Conservation (phyloP, 2,113 vertebrate genomes). For the Mirounga angustirostris region DNA sequence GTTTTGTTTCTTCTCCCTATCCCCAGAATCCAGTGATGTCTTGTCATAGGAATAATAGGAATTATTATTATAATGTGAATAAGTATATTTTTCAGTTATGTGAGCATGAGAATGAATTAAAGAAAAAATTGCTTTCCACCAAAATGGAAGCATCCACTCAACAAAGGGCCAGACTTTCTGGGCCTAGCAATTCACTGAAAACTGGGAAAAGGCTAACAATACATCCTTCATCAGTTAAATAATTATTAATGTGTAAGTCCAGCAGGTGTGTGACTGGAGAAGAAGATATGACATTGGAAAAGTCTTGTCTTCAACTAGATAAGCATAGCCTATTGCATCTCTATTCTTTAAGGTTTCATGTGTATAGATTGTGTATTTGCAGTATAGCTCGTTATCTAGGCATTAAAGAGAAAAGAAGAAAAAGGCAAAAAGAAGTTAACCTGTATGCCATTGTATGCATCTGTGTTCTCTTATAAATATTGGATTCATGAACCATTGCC, state of each 20-base stretch:
- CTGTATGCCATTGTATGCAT: not conserved
- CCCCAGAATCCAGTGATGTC: not conserved
- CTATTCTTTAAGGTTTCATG: not conserved
- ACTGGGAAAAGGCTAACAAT: not conserved
- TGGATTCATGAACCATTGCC: slow-evolving; percentile 74
- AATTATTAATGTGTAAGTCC: not conserved
- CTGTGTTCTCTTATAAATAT: slow-evolving; percentile 63
- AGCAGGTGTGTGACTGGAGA: not conserved
- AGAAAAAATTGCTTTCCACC: not conserved
- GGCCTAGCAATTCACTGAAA: not conserved
- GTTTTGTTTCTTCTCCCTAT: not conserved
- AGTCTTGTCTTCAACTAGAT: not conserved
- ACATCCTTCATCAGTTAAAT: not conserved
- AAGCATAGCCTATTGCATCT: not conserved
- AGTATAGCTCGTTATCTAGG: slow-evolving; percentile 37
- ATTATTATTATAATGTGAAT: not conserved
- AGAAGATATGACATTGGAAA: not conserved
- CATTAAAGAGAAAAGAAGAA: not conserved
- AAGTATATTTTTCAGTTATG: not conserved
- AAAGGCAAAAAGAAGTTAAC: not conserved
- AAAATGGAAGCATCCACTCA: slow-evolving; percentile 10
- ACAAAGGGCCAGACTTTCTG: not conserved
- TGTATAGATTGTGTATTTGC: not conserved
- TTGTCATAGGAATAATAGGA: not conserved
- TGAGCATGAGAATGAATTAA: not conserved